phyloP scores from a whole-genome alignment of 2,888 invertebrate genomes.

The Microchrysa polita region DNA sequence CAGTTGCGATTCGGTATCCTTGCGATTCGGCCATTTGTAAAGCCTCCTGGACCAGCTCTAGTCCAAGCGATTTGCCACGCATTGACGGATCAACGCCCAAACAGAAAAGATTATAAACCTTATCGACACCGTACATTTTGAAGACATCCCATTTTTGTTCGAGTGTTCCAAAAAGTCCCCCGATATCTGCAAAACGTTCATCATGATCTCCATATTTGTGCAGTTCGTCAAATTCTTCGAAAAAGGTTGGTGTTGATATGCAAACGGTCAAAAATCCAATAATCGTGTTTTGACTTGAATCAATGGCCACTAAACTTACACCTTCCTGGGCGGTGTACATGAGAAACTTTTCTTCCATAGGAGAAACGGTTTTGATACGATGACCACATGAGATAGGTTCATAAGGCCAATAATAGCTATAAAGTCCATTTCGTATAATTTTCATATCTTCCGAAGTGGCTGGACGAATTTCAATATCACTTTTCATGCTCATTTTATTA shows the following conservation, averaged over 20 bases:
- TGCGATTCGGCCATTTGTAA: slow-evolving; percentile 46
- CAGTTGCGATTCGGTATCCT: slow-evolving; percentile 46
- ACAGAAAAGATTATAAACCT: slow-evolving; percentile 47
- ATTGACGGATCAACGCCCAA: slow-evolving; percentile 47
- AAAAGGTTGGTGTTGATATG: slow-evolving; percentile 19
- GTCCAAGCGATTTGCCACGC: slow-evolving; percentile 51
- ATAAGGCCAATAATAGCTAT: slow-evolving; percentile 50
- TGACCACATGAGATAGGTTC: slow-evolving; percentile 51
- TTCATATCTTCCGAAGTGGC: slow-evolving; percentile 47
- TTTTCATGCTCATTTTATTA: slow-evolving; percentile 17
- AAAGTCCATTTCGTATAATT: slow-evolving; percentile 47
- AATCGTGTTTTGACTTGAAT: slow-evolving; percentile 31
- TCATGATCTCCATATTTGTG: not conserved
- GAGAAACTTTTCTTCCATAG: slow-evolving; percentile 49
- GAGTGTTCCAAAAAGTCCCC: slow-evolving; percentile 24
- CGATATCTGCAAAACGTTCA: slow-evolving; percentile 2
- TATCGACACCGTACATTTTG: slow-evolving; percentile 46
- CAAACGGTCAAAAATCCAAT: slow-evolving; percentile 43
- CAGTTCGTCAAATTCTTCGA: slow-evolving; percentile 21
- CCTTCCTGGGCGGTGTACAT: slow-evolving; percentile 43
- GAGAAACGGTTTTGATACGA: slow-evolving; percentile 46
- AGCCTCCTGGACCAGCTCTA: slow-evolving; percentile 47
- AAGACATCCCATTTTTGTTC: slow-evolving; percentile 48
- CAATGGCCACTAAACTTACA: slow-evolving; percentile 49
- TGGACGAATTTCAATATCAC: slow-evolving; percentile 42